A percentile compares a stretch with the other conserved stretches of the same genome.
phyloP scores from a whole-genome alignment of 2,113 vertebrate species.

The Myiopsitta monachus region DNA sequence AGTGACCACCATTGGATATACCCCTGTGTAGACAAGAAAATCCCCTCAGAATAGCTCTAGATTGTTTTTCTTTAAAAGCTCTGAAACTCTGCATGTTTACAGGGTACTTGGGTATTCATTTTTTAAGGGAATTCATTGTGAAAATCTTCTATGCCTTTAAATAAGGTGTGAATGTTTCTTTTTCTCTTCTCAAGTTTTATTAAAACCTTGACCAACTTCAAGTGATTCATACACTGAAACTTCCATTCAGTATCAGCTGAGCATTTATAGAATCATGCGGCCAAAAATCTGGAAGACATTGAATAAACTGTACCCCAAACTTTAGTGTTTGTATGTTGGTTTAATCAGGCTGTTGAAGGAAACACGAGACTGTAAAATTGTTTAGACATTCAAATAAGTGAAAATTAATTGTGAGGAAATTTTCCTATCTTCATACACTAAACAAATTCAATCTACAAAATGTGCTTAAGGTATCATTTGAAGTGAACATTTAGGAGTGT shows the following conservation, averaged over 20 bases:
- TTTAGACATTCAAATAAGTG: slow-evolving; percentile 40
- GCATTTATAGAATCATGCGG: background rate
- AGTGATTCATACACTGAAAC: background rate
- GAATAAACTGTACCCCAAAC: background rate
- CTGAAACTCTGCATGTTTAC: background rate
- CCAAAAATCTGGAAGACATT: slow-evolving; percentile 64
- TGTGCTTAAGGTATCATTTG: background rate
- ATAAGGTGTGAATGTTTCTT: background rate
- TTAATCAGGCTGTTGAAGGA: slow-evolving; percentile 48
- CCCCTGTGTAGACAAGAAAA: background rate
- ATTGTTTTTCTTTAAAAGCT: background rate
- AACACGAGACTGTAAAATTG: slow-evolving; percentile 41
- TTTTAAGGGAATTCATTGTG: background rate
- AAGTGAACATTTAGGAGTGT: background rate
- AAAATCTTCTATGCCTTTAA: background rate
- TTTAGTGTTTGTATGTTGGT: slow-evolving; percentile 31
- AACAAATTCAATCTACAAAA: background rate
- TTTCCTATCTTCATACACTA: background rate
- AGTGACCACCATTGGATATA: background rate
- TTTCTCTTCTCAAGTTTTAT: background rate
- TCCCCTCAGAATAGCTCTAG: background rate
- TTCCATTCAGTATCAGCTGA: background rate
- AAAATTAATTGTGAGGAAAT: slow-evolving; percentile 51
- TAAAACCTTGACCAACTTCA: background rate
- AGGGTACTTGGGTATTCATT: background rate